These are phyloP conservation scores for Nerophis ophidion DNA, from an alignment of 2,113 vertebrate genomes.

Conservation along the genomic window DNA sequence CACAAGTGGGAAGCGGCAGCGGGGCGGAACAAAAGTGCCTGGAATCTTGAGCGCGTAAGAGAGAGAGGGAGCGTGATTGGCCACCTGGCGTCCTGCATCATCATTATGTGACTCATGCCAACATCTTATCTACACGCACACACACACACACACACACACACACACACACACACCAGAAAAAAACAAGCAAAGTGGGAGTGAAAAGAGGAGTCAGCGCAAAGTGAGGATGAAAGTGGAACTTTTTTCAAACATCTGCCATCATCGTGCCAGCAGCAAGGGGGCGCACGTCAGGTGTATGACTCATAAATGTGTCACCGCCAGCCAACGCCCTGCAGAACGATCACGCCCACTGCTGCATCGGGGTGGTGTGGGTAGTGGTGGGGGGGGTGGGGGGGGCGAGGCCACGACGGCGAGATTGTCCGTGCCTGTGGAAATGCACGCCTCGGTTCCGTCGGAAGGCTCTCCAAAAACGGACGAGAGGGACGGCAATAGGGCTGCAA, in stretches of 20 bases:
- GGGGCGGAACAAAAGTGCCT: neutral
- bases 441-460: no score
- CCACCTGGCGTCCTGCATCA: constrained; percentile 68
- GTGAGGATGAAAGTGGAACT: constrained; percentile 34
- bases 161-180: constrained; percentile 6
- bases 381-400: no score
- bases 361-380: no score
- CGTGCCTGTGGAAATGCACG: no score
- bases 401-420: no score
- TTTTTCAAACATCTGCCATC: constrained; percentile 39
- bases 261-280: constrained; percentile 63
- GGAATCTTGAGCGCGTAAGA: constrained; percentile 9
- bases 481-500: no score
- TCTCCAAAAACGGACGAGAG: no score
- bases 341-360: constrained; percentile 59
- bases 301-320: constrained; percentile 66
- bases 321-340: constrained; percentile 62
- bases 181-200: constrained; percentile 13
- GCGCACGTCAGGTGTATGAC: constrained; percentile 69
- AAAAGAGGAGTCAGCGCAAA: constrained; percentile 29
- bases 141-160: constrained; percentile 18
- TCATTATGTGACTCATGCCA: constrained; percentile 67
- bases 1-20: constrained; percentile 10
- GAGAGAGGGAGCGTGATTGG: constrained; percentile 44
- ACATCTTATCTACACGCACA: constrained; percentile 59